These are phyloP conservation scores for Macaria notata DNA, from an alignment of 2,888 invertebrate genomes.

Conservation along the genomic window DNA sequence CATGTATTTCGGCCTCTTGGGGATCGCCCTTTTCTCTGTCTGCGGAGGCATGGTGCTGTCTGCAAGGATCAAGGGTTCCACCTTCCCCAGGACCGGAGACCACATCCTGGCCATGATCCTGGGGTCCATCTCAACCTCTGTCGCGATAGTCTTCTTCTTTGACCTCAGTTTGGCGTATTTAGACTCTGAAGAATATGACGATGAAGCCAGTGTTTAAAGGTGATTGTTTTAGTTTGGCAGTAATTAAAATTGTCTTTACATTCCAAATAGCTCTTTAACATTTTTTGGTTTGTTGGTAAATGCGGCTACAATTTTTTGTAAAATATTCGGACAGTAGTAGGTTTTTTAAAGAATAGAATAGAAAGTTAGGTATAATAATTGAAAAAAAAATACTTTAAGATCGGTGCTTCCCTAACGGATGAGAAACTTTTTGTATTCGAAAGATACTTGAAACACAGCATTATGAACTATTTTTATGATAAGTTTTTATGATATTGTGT, in stretches of 20 bases:
- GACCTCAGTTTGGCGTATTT: slow-evolving; percentile 70
- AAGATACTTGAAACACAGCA: too few relatives aligned
- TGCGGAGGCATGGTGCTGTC: slow-evolving; percentile 62
- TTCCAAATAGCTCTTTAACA: background rate
- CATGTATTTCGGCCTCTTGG: slow-evolving; percentile 69
- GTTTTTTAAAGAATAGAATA: too few relatives aligned
- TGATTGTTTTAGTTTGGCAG: slow-evolving; percentile 28
- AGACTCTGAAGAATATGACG: slow-evolving; percentile 73
- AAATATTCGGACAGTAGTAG: too few relatives aligned
- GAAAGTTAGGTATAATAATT: too few relatives aligned
- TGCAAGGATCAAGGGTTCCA: slow-evolving; percentile 44
- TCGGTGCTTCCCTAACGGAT: too few relatives aligned
- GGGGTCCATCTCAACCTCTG: slow-evolving; percentile 56
- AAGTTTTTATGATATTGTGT: too few relatives aligned
- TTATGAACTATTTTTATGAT: too few relatives aligned
- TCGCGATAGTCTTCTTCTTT: slow-evolving; percentile 63
- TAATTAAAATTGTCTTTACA: slow-evolving; percentile 8
- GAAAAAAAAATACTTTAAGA: too few relatives aligned
- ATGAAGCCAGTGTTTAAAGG: slow-evolving; percentile 65
- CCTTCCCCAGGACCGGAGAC: slow-evolving; percentile 63
- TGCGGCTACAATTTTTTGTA: too few relatives aligned
- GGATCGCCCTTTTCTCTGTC: slow-evolving; percentile 57
- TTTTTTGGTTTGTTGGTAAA: too few relatives aligned
- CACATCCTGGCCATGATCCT: slow-evolving; percentile 47
- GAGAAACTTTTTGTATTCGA: too few relatives aligned